Evolutionary conservation across 2,113 vertebrate species (phyloP).

Genomic region (Ceyx melanurus): DNA sequence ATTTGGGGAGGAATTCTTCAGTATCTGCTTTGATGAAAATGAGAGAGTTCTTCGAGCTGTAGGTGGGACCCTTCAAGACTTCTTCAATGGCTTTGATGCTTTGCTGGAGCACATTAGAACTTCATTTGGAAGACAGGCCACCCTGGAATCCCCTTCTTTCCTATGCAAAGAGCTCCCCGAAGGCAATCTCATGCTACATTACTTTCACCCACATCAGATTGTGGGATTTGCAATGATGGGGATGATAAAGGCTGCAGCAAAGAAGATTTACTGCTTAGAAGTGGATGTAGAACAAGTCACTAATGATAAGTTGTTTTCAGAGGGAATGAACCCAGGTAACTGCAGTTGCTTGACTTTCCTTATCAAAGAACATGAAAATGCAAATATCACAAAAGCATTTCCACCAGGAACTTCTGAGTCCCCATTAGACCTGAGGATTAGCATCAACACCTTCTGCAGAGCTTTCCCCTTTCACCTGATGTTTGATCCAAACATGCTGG

Average conservation of each 20-base stretch:
- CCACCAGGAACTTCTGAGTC: conserved; percentile 81
- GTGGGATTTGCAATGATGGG: conserved; percentile 94
- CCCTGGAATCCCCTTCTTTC: conserved; percentile 93
- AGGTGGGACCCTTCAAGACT: conserved; percentile 94
- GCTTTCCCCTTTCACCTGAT: conserved; percentile 97
- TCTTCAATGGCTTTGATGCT: conserved; percentile 98
- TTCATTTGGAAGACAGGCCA: conserved; percentile 91
- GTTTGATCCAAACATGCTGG: conserved; percentile 89
- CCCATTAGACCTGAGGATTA: conserved; percentile 89
- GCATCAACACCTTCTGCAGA: conserved; percentile 94
- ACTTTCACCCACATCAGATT: conserved; percentile 90
- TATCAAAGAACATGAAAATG: conserved; percentile 81
- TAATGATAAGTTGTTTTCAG: conserved; percentile 80
- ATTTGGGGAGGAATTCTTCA: conserved; percentile 96
- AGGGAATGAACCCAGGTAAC: conserved; percentile 78
- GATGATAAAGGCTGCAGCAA: conserved; percentile 91
- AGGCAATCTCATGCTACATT: conserved; percentile 88
- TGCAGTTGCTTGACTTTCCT: conserved; percentile 87
- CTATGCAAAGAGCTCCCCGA: conserved; percentile 91
- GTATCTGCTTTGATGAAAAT: conserved; percentile 95
- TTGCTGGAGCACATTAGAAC: conserved; percentile 96
- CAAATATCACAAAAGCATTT: conserved; percentile 75
- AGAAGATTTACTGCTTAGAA: conserved; percentile 89
- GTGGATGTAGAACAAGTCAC: conserved; percentile 89
- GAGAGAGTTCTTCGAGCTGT: conserved; percentile 94